Conservation (phyloP, 1,140 invertebrate species). For the Drosophila kohkoa region DNA sequence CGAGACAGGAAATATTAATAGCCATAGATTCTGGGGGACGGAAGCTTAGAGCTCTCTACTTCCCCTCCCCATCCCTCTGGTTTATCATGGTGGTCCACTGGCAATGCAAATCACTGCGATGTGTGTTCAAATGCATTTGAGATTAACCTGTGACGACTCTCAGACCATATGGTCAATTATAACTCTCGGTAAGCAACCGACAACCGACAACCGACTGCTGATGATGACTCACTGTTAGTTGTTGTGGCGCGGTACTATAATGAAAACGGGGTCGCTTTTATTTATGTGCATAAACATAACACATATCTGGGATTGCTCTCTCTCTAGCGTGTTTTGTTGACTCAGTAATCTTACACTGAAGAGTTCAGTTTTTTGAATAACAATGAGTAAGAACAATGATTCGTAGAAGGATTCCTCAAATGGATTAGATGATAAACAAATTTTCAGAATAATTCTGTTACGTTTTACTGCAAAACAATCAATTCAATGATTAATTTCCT, state of each 20-base stretch:
- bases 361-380: slow-evolving; percentile 1
- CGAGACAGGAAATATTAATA: slow-evolving; percentile 80
- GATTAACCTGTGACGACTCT: slow-evolving; percentile 31
- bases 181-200: neutral
- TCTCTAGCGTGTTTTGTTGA: slow-evolving; percentile 10
- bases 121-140: slow-evolving; percentile 38
- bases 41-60: slow-evolving; percentile 36
- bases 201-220: neutral
- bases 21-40: slow-evolving; percentile 45
- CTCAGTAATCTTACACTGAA: slow-evolving; percentile 4
- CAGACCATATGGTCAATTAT: slow-evolving; percentile 37
- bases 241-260: neutral
- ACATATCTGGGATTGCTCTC: neutral
- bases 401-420: slow-evolving; percentile 11
- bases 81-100: slow-evolving; percentile 30
- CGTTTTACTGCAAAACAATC: neutral
- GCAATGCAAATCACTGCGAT: slow-evolving; percentile 11
- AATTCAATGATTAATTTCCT: neutral
- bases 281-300: slow-evolving; percentile 29
- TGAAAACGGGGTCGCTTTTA: slow-evolving; percentile 12
- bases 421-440: neutral
- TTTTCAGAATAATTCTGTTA: neutral
- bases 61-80: neutral
- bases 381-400: slow-evolving; percentile 1
- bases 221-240: slow-evolving; percentile 23